Evolutionary conservation across 2,113 vertebrate species (phyloP), one percentile per base, ranked within the genome.

Genomic region (Pomatorhinus ruficollis): DNA sequence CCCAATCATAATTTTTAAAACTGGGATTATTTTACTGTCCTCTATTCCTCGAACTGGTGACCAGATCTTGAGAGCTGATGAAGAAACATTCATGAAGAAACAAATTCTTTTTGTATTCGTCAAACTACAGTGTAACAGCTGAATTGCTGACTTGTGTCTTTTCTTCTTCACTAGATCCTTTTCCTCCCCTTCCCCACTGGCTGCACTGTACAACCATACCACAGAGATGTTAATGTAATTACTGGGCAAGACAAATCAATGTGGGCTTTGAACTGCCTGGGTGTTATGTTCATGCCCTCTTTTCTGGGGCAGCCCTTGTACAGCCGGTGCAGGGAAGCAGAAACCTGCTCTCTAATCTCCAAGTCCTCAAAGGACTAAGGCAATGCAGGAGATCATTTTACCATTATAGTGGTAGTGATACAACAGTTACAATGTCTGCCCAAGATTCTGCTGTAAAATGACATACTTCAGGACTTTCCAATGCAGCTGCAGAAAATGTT

Each of bases 221-320:
- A 63, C 71, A 90, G 63, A 54, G 71, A 83, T 61, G 75, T 80
- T 81, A 65, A 61, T 77, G 47, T 88, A 86, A 92, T 83, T 91
- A 85, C 63, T 39, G 54, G 53, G 42, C 59, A 85, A 63, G 87
- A 90, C 59, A 94, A 76, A 96, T 95, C 94, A 83, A 93, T 91
- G 89, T 6, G 9, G 54, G 61, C 54, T 90, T 91, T 90, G 66
- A 93, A 54, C 63, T 70, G 82, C 66, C 63, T 64, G 87, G 42
- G 50, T 90, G 74, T 82, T 68, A 10, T 16, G 35, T 71, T 85
- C 35, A 9, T 91, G 91, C 19, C 66, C 84, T 93, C 45, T 91
- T 96, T 94, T 72, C 70, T 65, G 79, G 78, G 82, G 59, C 94
- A 93, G 75, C 53, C 65, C 56, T 83, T 42, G 54, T 66, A 39